Percentiles rank a stretch among this genome's conserved stretches.
Evolutionary conservation across 2,113 vertebrate species (phyloP).

Genomic region (Tychaedon coryphoeus): DNA sequence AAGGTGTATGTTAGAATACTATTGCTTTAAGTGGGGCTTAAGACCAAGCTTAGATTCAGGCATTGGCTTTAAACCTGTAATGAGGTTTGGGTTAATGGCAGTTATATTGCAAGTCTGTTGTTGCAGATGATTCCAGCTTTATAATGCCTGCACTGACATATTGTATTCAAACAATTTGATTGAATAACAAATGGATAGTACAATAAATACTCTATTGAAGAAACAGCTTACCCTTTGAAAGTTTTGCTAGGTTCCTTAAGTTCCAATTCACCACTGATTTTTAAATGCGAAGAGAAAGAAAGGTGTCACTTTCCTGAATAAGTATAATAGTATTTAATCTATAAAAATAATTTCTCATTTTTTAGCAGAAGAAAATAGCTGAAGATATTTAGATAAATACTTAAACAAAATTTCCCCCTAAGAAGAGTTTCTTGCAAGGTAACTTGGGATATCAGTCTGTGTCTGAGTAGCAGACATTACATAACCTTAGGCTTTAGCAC

Average conservation of each 20-base stretch:
- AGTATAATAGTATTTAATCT: background rate
- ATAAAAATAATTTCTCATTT: background rate
- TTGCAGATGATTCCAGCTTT: background rate
- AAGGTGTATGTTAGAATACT: background rate
- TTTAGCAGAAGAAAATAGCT: background rate
- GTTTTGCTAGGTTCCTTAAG: background rate
- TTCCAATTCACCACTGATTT: background rate
- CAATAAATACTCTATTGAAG: background rate
- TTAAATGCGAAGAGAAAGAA: background rate
- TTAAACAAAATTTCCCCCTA: background rate
- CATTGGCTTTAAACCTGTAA: background rate
- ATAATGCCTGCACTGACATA: background rate
- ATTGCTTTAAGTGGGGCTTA: background rate
- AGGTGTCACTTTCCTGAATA: background rate
- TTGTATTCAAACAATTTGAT: background rate
- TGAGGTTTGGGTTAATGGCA: background rate
- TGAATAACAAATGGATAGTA: background rate
- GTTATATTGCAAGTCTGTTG: background rate
- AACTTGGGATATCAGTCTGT: background rate
- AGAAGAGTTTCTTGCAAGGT: fast-evolving
- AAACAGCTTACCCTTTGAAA: background rate
- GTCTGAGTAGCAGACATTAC: background rate
- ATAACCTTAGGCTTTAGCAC: background rate
- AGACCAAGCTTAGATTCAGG: background rate
- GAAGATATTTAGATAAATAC: background rate